Base-by-base conservation (phyloP, 2,797 vertebrate species). In the Sarcoramphus papa region DNA sequence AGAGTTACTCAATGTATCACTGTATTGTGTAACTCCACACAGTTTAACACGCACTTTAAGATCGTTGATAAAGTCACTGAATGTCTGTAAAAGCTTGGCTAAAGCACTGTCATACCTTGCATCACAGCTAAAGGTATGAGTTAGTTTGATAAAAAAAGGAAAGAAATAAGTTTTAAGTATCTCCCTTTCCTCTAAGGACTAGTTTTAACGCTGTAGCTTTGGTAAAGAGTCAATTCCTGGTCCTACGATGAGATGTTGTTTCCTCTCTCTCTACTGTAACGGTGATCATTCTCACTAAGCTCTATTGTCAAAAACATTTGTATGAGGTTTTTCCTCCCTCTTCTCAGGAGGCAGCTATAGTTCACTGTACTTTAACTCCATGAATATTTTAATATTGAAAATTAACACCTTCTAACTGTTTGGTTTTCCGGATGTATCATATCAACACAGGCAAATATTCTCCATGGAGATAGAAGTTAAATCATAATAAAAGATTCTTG, bases 381-480 rank as follows among this genome's bases (percentile, higher is more conserved):
- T 85, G 45, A 93, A 64, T 90, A 94, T 91, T 85, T 95, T 72
- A 89, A 87, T 37, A 90, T 35, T 94, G 93, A 92, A 80, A 53
- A 82, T 68, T 19, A 93, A 94, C 82, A 81, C 62, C 31, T 91
- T 59, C 35, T 54, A 74, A 47, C 27, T 54, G 17, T 73, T 82
- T 67, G 60, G 24, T 76, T 72, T 79, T 74, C 60, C 40, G 40
- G 43, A 60, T 28, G 24, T 40, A 80, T 60, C 35, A 56, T 78
- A 90, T 84, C 27, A 68, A 92, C 76, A 48, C 75, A 95, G 85
- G 43, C 35, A 67, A 43, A 85, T 90, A 91, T 65, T 84, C 62
- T 85, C 47, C 25, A 60, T 45, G 60, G 91, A 83, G 27, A 54
- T 2, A 40, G 20, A 70, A 30, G 18, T n/a, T 40, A 80, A 27